These are phyloP conservation scores for Amphiduros pacificus DNA, from an alignment of 2,888 invertebrate genomes.

Conservation along the genomic window DNA sequence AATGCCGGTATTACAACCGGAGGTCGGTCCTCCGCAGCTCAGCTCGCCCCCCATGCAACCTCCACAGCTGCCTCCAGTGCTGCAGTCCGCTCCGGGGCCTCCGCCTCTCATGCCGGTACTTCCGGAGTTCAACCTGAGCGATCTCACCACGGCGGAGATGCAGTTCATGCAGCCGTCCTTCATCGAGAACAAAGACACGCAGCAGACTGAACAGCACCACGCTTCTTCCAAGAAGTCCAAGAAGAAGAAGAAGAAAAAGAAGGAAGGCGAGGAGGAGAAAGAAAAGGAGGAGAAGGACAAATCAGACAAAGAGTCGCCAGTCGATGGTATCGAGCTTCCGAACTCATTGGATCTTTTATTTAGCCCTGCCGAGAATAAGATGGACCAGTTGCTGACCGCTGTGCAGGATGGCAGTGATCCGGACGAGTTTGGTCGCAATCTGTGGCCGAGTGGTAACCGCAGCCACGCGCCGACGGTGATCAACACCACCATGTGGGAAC, in stretches of 20 bases:
- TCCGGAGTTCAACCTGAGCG: neutral
- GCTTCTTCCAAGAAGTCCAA: neutral
- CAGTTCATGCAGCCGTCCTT: neutral
- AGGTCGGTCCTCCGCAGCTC: neutral
- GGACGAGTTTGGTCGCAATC: neutral
- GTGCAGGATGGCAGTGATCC: neutral
- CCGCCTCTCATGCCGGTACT: neutral
- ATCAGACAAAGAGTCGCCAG: too few relatives aligned
- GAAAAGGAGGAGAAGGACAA: too few relatives aligned
- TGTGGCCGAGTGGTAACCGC: neutral
- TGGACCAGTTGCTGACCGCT: slow-evolving; percentile 10
- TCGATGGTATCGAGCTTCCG: neutral
- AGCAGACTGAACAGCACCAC: neutral
- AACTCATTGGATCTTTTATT: neutral
- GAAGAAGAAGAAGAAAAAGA: slow-evolving; percentile 4
- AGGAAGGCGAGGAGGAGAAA: too few relatives aligned
- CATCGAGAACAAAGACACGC: neutral
- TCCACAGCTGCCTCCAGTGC: neutral
- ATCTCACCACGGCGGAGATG: neutral
- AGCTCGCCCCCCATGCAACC: too few relatives aligned
- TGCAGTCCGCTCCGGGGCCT: too few relatives aligned
- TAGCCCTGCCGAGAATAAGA: neutral
- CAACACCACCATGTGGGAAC: slow-evolving; percentile 2
- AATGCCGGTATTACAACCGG: too few relatives aligned
- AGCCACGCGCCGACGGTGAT: neutral